Conservation (phyloP, 2,797 vertebrate genomes). For the Schizopygopsis malacanthus region DNA sequence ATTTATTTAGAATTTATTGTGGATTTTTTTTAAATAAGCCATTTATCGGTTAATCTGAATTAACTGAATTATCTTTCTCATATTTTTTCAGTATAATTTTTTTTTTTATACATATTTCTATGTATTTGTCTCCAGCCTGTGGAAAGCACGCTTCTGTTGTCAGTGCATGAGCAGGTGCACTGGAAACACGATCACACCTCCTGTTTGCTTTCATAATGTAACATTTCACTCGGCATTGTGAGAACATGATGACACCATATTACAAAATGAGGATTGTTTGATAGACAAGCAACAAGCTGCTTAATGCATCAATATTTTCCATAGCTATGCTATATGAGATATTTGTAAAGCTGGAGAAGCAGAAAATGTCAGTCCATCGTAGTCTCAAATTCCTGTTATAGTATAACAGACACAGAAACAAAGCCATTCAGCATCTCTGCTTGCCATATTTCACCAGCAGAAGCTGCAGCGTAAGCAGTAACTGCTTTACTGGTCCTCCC, state of each 20-base stretch:
- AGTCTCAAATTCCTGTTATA: constrained; percentile 25
- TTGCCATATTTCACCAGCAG: constrained; percentile 75
- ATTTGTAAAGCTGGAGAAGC: constrained; percentile 22
- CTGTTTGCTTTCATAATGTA: constrained; percentile 45
- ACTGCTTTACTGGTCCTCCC: constrained; percentile 66
- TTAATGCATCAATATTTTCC: constrained; percentile 43
- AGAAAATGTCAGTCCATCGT: background rate
- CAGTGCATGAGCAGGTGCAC: too few relatives aligned
- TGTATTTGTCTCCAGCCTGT: background rate
- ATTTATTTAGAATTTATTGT: background rate
- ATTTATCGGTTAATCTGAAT: background rate
- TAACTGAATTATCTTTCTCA: background rate
- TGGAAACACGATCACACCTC: constrained; percentile 48
- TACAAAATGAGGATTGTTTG: constrained; percentile 20
- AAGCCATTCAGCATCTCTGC: constrained; percentile 53
- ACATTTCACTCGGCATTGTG: constrained; percentile 42
- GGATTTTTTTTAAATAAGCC: background rate
- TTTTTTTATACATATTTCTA: too few relatives aligned
- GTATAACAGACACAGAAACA: constrained; percentile 5
- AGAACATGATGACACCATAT: constrained; percentile 43
- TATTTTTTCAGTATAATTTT: background rate
- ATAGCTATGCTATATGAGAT: constrained; percentile 29
- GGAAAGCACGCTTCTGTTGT: constrained; percentile 40
- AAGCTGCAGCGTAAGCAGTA: constrained; percentile 75
- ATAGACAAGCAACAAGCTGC: constrained; percentile 21